phyloP scores from a whole-genome alignment of 2,113 vertebrate species.

The Galeopterus variegatus region DNA sequence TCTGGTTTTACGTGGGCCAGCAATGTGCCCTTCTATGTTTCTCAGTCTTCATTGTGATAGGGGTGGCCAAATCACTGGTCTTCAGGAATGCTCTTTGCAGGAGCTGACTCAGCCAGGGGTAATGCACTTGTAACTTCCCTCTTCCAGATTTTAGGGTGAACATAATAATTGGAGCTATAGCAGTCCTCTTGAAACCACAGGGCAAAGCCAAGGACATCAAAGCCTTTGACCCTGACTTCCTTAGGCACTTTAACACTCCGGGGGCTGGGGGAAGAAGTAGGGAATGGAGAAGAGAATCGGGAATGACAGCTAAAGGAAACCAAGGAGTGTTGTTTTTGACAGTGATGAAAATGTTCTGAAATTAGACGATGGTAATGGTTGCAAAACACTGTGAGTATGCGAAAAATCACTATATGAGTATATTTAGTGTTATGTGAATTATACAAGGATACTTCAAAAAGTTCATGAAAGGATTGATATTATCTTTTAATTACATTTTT shows the following conservation, averaged over 20 bases:
- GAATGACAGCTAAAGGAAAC: neutral
- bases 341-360: neutral
- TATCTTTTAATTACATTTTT: no score
- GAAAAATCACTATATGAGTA: neutral
- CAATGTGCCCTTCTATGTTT: neutral
- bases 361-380: neutral
- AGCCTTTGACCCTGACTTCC: neutral
- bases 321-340: neutral
- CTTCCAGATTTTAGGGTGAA: neutral
- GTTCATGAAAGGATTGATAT: no score
- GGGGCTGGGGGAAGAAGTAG: neutral
- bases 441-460: no score
- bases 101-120: neutral
- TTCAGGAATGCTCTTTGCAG: neutral
- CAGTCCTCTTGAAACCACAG: neutral
- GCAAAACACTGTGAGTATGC: neutral
- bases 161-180: neutral
- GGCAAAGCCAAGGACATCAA: neutral
- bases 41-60: neutral
- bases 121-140: neutral
- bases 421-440: neutral
- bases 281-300: no score
- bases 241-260: neutral
- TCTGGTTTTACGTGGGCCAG: conserved; percentile 1
- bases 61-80: neutral